Evolutionary conservation across 2,888 invertebrate species (phyloP).

Genomic region (Papilio demoleus): DNA sequence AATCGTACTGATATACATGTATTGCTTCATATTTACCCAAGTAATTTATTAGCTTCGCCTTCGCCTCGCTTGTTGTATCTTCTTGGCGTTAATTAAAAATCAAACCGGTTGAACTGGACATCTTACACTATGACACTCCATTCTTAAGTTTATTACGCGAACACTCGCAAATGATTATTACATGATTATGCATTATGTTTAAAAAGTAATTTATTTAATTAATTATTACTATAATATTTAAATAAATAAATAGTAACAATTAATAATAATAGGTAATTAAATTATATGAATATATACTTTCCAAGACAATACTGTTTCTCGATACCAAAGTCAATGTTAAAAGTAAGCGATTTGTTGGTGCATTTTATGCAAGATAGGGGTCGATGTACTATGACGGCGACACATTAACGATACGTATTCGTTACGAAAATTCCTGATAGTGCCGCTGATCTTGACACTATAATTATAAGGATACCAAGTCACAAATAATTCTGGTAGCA

Average conservation of each 20-base stretch:
- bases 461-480: no score
- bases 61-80: neutral
- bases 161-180: conserved; percentile 2
- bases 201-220: neutral
- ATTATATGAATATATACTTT: neutral
- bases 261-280: no score
- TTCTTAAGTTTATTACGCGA: neutral
- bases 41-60: neutral
- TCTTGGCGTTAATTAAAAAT: neutral
- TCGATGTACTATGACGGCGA: no score
- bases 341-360: no score
- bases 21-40: neutral
- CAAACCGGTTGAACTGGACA: conserved; percentile 11
- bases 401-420: no score
- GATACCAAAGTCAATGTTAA: no score
- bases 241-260: neutral
- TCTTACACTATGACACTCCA: neutral
- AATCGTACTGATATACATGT: neutral
- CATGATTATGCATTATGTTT: neutral
- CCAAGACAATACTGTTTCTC: no score
- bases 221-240: neutral
- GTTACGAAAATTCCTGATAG: no score
- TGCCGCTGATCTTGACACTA: no score
- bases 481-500: no score
- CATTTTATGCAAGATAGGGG: no score